Evolutionary conservation across 2,888 invertebrate species (phyloP), one percentile per base, ranked within the genome.

Genomic region (Pherbina coryleti): DNA sequence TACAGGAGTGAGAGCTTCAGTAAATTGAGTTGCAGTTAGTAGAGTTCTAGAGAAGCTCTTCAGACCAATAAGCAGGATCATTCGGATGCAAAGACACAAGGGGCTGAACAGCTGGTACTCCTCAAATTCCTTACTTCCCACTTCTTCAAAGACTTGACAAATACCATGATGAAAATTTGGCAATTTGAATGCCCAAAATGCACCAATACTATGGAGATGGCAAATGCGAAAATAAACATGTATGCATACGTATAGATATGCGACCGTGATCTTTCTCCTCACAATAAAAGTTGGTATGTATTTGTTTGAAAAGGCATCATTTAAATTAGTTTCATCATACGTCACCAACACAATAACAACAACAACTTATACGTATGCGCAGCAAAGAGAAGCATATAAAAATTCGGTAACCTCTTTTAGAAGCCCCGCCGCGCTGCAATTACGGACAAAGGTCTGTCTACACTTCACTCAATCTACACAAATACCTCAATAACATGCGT

Each of bases 1-100:
- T 14, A 57, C 69, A 79, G 78, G 80, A 53, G 75, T 19, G 81
- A 71, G 79, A 80, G 79, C 77, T n/a, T 19, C 19, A 22, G 55
- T 7, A 25, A 34, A 9, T 78, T 74, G 51, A 67, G 9, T 5
- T 82, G 76, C 76, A 25, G 81, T 79, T 70, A 79, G 67, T 74
- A 22, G 51, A 53, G 44, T 67, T 78, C 55, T 64, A 64, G 53
- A 57, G 79, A 72, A 72, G 60, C 72, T 44, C n/a, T 44, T 49
- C 64, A 64, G 64, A 64, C 66, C 5, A 34, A 64, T 66, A 77
- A 17, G 44, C 53, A 66, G 77, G 64, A 74, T 49, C 28, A 66
- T 14, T 25, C 17, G 19, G 70, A 76, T 64, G 55, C 53, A 62
- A 76, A 34, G 8, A 28, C 51, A n/a, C 22, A 60, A 60, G 44